Evolutionary conservation across 2,113 vertebrate species (phyloP).

Genomic region (Entomyzon cyanotis): DNA sequence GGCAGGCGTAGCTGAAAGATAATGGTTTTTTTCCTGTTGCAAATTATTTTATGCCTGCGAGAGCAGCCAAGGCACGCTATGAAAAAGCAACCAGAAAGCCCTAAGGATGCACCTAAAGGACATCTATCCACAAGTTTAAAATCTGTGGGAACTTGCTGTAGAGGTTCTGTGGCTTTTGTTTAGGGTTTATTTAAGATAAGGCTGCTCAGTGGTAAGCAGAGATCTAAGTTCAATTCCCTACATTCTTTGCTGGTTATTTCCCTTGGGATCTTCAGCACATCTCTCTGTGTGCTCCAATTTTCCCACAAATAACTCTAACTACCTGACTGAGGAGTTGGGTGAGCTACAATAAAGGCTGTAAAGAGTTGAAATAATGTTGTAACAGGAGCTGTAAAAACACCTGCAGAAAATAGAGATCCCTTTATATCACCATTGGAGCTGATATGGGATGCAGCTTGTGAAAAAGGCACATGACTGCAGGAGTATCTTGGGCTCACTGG

Average conservation of each 20-base stretch:
- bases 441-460: not conserved
- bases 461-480: not conserved
- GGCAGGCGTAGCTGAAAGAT: not conserved
- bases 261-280: not conserved
- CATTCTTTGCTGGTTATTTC: not conserved
- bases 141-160: not conserved
- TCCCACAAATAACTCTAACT: not conserved
- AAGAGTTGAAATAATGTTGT: not conserved
- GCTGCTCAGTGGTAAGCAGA: not conserved
- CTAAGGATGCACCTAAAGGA: not conserved
- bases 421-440: not conserved
- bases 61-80: not conserved
- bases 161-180: not conserved
- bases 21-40: not conserved
- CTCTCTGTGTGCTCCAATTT: not conserved
- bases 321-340: not conserved
- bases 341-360: not conserved
- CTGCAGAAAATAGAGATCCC: not conserved
- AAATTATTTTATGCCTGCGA: not conserved
- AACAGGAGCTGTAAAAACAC: not conserved
- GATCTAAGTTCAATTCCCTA: not conserved
- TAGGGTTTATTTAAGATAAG: not conserved
- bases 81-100: not conserved
- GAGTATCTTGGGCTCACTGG: not conserved
- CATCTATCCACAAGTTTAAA: not conserved